Percentiles rank a stretch among this genome's conserved stretches.
These are phyloP conservation scores for Ecliptopera silaceata DNA, from an alignment of 2,888 invertebrate genomes.

Conservation along the genomic window DNA sequence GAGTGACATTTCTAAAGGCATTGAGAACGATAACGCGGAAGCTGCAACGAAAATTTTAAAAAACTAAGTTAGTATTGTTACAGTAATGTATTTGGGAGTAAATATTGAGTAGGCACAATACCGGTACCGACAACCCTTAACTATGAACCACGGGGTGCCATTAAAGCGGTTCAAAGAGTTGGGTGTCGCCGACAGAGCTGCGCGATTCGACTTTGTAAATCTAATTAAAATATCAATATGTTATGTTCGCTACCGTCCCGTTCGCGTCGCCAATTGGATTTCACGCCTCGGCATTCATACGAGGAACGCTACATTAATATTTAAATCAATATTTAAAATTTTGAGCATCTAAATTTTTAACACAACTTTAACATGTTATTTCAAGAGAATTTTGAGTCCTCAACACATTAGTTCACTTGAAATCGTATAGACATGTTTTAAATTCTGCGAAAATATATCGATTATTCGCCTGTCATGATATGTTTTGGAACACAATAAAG, in stretches of 20 bases:
- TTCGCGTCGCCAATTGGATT: conserved; percentile 79
- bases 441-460: conserved; percentile 57
- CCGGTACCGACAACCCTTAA: conserved; percentile 78
- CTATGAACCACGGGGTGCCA: conserved; percentile 79
- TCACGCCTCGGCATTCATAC: conserved; percentile 69
- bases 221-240: conserved; percentile 84
- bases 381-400: neutral
- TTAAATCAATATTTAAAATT: conserved; percentile 15
- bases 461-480: conserved; percentile 60
- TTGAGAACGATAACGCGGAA: conserved; percentile 83
- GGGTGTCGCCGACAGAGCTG: conserved; percentile 70
- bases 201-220: conserved; percentile 77
- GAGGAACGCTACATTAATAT: conserved; percentile 23
- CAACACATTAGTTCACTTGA: conserved; percentile 14
- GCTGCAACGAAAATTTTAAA: conserved; percentile 79
- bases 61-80: conserved; percentile 80
- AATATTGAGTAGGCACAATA: conserved; percentile 80
- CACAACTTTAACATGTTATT: neutral
- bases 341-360: neutral
- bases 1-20: conserved; percentile 77
- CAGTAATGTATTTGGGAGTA: conserved; percentile 82
- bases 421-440: conserved; percentile 13
- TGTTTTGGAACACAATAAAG: conserved; percentile 63
- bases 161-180: conserved; percentile 80
- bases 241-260: conserved; percentile 69